Percentiles rank a stretch among this genome's conserved stretches.
Evolutionary conservation across 2,113 vertebrate genomes (phyloP).

Genomic region (Dipodomys stephensi): DNA sequence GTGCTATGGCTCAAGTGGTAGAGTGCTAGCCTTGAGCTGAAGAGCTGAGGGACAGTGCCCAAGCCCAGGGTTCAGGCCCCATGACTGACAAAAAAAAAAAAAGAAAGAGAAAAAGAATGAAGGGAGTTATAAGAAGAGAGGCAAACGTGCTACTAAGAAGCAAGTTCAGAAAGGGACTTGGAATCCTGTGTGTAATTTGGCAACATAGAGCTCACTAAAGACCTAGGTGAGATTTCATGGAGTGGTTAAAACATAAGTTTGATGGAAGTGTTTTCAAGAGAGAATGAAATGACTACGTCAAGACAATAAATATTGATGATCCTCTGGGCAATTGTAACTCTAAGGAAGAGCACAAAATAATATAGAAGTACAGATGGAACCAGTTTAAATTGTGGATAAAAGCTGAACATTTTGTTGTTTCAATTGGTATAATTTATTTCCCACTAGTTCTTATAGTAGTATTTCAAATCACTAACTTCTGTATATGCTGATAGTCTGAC

Average conservation of each 20-base stretch:
- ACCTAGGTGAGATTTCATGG: background rate
- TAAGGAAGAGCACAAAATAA: background rate
- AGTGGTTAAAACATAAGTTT: background rate
- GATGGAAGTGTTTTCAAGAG: background rate
- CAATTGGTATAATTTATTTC: background rate
- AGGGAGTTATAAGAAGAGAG: slow-evolving; percentile 12
- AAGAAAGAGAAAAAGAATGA: background rate
- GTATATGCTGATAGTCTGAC: background rate
- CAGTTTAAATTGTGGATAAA: background rate
- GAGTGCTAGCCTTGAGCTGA: too few relatives aligned
- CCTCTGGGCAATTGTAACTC: background rate
- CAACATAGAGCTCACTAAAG: background rate
- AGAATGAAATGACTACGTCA: background rate
- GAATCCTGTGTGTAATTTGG: background rate
- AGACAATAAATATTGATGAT: background rate
- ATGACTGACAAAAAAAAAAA: too few relatives aligned
- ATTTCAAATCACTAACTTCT: slow-evolving; percentile 18
- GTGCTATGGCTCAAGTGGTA: too few relatives aligned
- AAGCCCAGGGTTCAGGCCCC: too few relatives aligned
- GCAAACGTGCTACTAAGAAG: background rate
- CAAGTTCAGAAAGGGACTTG: background rate
- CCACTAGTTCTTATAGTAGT: background rate
- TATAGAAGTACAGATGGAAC: background rate
- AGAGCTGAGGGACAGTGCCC: too few relatives aligned
- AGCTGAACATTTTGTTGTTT: background rate